Evolutionary conservation across 2,888 invertebrate species (phyloP).

Genomic region (Hirudinaria manillensis): DNA sequence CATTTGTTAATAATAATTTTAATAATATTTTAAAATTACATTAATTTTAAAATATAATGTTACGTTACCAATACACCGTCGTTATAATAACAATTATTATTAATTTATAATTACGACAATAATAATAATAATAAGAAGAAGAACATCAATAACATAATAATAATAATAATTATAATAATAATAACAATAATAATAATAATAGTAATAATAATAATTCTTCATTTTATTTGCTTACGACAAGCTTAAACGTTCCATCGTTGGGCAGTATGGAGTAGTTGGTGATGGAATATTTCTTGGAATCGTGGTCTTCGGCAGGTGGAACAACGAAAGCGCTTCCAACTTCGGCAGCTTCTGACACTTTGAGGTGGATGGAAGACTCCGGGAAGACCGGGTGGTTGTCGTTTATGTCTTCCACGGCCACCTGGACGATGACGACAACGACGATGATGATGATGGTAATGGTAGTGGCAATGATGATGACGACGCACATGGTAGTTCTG

Average conservation of each 20-base stretch:
- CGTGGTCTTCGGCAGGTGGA: slow-evolving; percentile 38
- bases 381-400: slow-evolving; percentile 40
- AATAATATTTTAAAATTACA: no score
- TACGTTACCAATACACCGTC: no score
- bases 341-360: slow-evolving; percentile 37
- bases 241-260: not conserved
- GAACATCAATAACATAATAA: no score
- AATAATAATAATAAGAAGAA: no score
- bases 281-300: slow-evolving; percentile 33
- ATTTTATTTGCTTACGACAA: not conserved
- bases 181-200: not conserved
- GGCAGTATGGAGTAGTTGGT: slow-evolving; percentile 34
- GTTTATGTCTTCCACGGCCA: slow-evolving; percentile 39
- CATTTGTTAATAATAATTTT: no score
- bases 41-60: no score
- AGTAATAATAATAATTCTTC: not conserved
- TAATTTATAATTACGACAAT: no score
- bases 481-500: slow-evolving; percentile 12
- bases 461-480: slow-evolving; percentile 19
- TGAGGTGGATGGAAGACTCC: slow-evolving; percentile 31
- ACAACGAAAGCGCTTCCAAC: slow-evolving; percentile 36
- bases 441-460: not conserved
- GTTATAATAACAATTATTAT: no score
- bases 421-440: slow-evolving; percentile 16
- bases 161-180: not conserved